Percentiles rank a stretch among this genome's conserved stretches.
phyloP scores from a whole-genome alignment of 2,113 vertebrate species.

The Bubo bubo region DNA sequence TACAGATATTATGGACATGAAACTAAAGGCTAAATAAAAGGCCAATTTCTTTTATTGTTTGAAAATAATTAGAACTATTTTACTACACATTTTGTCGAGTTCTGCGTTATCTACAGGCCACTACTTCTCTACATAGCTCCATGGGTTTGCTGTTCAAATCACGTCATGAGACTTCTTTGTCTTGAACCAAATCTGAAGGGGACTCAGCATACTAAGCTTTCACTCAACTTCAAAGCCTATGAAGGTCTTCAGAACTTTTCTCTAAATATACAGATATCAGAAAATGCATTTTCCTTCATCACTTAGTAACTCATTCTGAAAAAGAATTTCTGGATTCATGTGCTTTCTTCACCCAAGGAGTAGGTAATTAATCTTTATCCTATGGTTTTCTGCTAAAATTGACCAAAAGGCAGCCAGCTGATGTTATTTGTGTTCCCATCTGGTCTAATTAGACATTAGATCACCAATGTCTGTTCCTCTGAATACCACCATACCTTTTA shows the following conservation, averaged over 20 bases:
- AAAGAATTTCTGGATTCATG: accelerated
- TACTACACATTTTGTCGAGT: constrained; percentile 19
- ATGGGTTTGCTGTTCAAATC: constrained; percentile 22
- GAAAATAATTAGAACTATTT: background rate
- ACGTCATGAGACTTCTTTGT: background rate
- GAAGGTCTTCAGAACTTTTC: background rate
- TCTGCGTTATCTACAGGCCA: background rate
- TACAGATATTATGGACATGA: background rate
- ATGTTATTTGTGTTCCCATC: background rate
- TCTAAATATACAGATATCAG: background rate
- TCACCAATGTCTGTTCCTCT: background rate
- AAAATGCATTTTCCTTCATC: background rate
- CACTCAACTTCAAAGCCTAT: background rate
- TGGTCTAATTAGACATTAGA: background rate
- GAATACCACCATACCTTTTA: background rate
- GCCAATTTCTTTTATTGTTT: background rate
- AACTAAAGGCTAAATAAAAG: background rate
- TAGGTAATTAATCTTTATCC: background rate
- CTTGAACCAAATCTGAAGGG: background rate
- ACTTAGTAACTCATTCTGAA: background rate
- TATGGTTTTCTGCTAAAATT: background rate
- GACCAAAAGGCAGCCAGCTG: background rate
- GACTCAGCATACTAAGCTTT: background rate
- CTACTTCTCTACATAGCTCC: background rate
- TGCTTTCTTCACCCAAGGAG: background rate